phyloP scores from a whole-genome alignment of 2,888 invertebrate species.

The Dicyrtoma fusca region DNA sequence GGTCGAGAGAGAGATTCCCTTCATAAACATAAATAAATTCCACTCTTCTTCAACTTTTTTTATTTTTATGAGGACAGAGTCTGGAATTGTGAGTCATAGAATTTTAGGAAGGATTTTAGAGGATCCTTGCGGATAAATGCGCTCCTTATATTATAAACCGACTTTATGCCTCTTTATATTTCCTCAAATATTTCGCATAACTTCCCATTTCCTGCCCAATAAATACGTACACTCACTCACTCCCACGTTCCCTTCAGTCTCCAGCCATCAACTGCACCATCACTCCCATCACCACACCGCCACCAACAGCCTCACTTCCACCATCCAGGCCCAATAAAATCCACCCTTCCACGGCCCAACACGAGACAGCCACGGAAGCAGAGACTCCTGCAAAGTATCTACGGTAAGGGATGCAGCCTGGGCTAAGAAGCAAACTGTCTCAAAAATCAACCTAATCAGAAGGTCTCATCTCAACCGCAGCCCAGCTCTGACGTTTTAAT shows the following conservation, averaged over 20 bases:
- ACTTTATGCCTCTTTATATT: constrained; percentile 15
- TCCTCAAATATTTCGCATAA: constrained; percentile 28
- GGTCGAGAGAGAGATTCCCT: neutral
- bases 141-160: constrained; percentile 25
- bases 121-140: constrained; percentile 18
- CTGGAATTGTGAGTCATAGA: constrained; percentile 1
- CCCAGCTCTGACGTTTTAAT: too few relatives aligned
- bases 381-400: too few relatives aligned
- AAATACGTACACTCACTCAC: constrained; percentile 8
- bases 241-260: neutral
- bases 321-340: neutral
- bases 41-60: constrained; percentile 10
- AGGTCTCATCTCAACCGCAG: too few relatives aligned
- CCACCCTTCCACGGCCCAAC: too few relatives aligned
- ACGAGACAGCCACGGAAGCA: too few relatives aligned
- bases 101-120: constrained; percentile 14
- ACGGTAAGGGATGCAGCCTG: too few relatives aligned
- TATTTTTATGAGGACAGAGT: constrained; percentile 25
- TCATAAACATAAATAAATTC: constrained; percentile 29
- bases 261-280: neutral
- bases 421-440: too few relatives aligned
- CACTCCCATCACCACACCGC: neutral
- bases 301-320: neutral
- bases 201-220: constrained; percentile 25
- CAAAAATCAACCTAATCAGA: too few relatives aligned